Base-by-base conservation (phyloP, 2,113 vertebrate species). In the Indicator maculatus region DNA sequence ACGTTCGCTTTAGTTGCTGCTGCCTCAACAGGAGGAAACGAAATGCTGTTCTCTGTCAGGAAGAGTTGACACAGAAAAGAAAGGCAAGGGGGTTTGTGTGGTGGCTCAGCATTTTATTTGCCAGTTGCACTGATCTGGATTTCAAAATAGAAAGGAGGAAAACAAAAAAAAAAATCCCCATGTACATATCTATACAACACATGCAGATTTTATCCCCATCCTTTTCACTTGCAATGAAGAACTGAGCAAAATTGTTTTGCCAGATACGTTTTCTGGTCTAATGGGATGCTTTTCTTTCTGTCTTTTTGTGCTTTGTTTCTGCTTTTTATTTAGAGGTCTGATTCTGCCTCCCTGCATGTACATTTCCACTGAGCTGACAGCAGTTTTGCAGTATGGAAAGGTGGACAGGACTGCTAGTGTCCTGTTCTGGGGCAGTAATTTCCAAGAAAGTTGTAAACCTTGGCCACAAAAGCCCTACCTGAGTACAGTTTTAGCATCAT, bases 91-190 rank as follows among this genome's bases (percentile, higher is more conserved):
- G 80, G 77, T 52, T 86, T 76, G 72, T 44, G 77, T 72, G 77
- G 83, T 93, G 77, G 88, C 93, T 94, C 83, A 93, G 91, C 91
- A 75, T 73, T 97, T 95, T 92, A 56, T 90, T 95, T 92, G 83
- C 65, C 84, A 69, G 72, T 72, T 89, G 65, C 58, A 28, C 58
- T 27, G 7, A 52, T 63, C 72, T 86, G 63, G 69, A 50, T 65
- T 90, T 88, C 33, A 75, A 80, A 88, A 44, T 33, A 81, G 69
- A 64, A 39, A 16, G 61, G 12, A 15, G 41, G 41, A 18, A 12
- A 61, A 23, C 11, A 23, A 23, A 50, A 52, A 47, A 21, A 47
- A 47, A 9, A 10, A 5, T 53, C 67, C 65, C 53, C 2, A 13
- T 31, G 58, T 12, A 30, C 17, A 36, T 5, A 23, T 15, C 24